Evolutionary conservation across 1,140 invertebrate genomes (phyloP).

Genomic region (Drosophila neocordata): DNA sequence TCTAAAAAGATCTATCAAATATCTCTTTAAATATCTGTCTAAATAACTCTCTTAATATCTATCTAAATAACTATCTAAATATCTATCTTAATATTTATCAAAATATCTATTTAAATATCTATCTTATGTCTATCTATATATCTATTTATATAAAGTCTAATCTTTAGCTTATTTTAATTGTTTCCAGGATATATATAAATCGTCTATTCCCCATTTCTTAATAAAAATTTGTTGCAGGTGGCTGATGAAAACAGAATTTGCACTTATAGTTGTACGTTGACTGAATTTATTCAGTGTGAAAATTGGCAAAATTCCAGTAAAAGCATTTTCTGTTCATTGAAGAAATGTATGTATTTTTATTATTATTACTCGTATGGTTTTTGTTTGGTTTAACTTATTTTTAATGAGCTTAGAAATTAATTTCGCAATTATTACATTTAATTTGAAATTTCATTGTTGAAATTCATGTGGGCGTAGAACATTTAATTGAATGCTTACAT

Average conservation of each 20-base stretch:
- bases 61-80: too few relatives aligned
- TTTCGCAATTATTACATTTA: slow-evolving; percentile 57
- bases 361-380: slow-evolving; percentile 34
- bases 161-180: too few relatives aligned
- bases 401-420: slow-evolving; percentile 54
- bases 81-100: too few relatives aligned
- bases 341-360: slow-evolving; percentile 64
- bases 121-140: too few relatives aligned
- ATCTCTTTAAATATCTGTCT: too few relatives aligned
- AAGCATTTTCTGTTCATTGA: slow-evolving; percentile 36
- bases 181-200: background rate
- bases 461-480: background rate
- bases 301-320: background rate
- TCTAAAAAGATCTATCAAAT: too few relatives aligned
- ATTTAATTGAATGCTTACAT: slow-evolving; percentile 36
- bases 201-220: background rate
- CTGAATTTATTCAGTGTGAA: background rate
- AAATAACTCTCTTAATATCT: too few relatives aligned
- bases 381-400: slow-evolving; percentile 52
- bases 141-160: too few relatives aligned
- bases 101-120: too few relatives aligned
- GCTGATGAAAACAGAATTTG: background rate
- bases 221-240: background rate
- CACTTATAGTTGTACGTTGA: background rate
- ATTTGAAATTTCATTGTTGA: slow-evolving; percentile 32